Percentiles rank a stretch among this genome's conserved stretches.
These are phyloP conservation scores for Neopelma chrysocephalum DNA, from an alignment of 2,797 vertebrate genomes.

Conservation along the genomic window DNA sequence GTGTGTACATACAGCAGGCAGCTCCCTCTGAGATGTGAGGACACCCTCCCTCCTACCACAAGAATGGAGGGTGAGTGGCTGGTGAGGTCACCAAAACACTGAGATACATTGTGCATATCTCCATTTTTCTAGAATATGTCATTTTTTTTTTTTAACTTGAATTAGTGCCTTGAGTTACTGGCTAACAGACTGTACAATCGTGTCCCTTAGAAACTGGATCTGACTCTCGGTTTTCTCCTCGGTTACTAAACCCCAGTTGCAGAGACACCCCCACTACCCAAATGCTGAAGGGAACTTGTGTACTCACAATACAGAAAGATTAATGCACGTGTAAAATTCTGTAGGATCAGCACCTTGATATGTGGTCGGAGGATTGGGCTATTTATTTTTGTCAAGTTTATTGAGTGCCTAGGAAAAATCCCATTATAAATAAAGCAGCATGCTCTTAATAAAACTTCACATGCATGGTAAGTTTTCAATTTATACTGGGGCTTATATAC, in stretches of 20 bases:
- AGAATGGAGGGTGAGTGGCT: background rate
- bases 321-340: background rate
- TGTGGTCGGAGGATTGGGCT: background rate
- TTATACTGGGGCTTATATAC: background rate
- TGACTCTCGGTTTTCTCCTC: background rate
- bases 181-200: background rate
- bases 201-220: background rate
- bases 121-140: background rate
- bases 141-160: background rate
- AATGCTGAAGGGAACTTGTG: background rate
- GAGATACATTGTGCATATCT: background rate
- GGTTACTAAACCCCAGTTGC: background rate
- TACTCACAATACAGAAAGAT: background rate
- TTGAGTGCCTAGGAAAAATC: conserved; percentile 18
- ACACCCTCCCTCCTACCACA: background rate
- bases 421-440: conserved; percentile 4
- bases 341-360: background rate
- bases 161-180: background rate
- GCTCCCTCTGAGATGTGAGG: background rate
- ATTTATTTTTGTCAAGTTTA: conserved; percentile 35
- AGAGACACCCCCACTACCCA: background rate
- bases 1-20: background rate
- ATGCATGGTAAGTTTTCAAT: background rate
- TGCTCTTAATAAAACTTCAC: background rate
- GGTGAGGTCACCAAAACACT: conserved; percentile 29